Base-by-base conservation (phyloP, 2,888 invertebrate genomes). In the Campoplex nolae region DNA sequence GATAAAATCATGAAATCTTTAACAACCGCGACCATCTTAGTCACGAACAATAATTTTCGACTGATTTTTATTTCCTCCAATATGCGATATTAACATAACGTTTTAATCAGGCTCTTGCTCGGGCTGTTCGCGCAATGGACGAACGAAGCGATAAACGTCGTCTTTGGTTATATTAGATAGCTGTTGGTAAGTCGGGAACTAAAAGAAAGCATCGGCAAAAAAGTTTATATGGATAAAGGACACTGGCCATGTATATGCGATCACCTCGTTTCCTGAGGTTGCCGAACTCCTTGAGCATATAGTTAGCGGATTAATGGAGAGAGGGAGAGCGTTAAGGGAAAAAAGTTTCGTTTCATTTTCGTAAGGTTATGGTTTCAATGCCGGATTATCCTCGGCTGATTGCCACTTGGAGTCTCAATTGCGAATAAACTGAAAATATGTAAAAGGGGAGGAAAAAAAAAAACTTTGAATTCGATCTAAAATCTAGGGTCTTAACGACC, bases 171-270 rank as follows among this genome's bases (percentile, higher is more conserved):
- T 54, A 35, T 74, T 68, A 18, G 42, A 58, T 70, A 62, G 70
- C n/a, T 48, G 38, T 78, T 32, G 8, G 42, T 35, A n/a, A 48
- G 51, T 74, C 56, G n/a, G 23, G 23, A 56, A 56, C 51, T 28
- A 28, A 80, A 80, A 80, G 38, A 62, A 67, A 51, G n/a, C 16
- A 54, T 81, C 54, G 28, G 42, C 35, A 81, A 81, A 81, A 28
- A 62, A 62, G 62, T 62, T 62, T 81, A 56, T 11, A 23, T 48
- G 62, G 56, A 42, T 45, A 71, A 80, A 35, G 71, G 71, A 51
- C 62, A 9, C 35, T 51, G 28, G 38, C 11, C 32, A 23, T 23
- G 45, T 42, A 62, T 51, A 73, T 48, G 28, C 16, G 28, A 48
- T 62, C 62, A 38, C 54, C 73, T 56, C 73, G 54, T 73, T 73